Conservation (phyloP, 2,888 invertebrate species). For the Meghimatium bilineatum region DNA sequence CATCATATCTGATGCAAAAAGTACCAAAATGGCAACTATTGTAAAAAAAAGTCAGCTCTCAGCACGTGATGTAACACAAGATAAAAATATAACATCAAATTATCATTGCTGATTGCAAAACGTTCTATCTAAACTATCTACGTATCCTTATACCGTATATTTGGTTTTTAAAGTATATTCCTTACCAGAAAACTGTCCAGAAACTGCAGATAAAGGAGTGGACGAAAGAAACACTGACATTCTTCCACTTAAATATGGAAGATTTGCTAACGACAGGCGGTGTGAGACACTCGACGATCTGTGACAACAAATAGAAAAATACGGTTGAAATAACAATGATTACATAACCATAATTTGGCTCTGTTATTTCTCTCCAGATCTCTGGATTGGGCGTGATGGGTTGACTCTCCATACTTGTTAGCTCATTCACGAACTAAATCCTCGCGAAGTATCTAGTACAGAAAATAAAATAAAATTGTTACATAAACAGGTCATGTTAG, state of each 20-base stretch:
- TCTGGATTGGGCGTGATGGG: not conserved
- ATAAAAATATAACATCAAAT: no score
- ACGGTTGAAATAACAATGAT: conserved; percentile 38
- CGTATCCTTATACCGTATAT: no score
- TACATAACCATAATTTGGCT: conserved; percentile 36
- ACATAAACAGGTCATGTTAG: conserved; percentile 9
- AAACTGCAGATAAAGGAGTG: conserved; percentile 47
- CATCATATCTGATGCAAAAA: no score
- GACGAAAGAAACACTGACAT: conserved; percentile 48
- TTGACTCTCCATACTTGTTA: not conserved
- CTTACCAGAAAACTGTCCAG: conserved; percentile 48
- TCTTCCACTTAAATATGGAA: conserved; percentile 50
- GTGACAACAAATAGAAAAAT: conserved; percentile 39
- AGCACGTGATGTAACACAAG: no score
- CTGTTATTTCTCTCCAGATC: conserved; percentile 36
- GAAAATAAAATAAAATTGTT: not conserved
- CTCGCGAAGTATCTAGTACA: not conserved
- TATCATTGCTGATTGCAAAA: no score
- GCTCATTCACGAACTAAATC: not conserved
- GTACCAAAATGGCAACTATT: no score
- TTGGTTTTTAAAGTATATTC: no score
- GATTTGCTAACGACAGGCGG: conserved; percentile 29
- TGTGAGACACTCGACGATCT: not conserved
- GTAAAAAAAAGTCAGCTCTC: conserved; percentile 27
- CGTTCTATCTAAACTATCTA: no score